phyloP scores from a whole-genome alignment of 2,113 vertebrate genomes.

The Xiphophorus hellerii region DNA sequence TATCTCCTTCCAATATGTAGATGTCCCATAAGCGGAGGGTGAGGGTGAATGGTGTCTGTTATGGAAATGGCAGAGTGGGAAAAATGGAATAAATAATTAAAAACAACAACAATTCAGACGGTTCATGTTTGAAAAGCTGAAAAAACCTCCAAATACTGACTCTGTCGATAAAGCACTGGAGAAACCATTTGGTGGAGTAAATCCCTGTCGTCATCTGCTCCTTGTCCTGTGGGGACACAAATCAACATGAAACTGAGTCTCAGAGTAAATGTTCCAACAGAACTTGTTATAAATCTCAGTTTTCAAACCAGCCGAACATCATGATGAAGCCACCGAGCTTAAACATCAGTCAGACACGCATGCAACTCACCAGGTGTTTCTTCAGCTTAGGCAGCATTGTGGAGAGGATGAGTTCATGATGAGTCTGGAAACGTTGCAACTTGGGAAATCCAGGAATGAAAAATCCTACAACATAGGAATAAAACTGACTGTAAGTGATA shows the following conservation, averaged over 20 bases:
- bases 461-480: conserved; percentile 73
- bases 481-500: conserved; percentile 1
- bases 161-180: conserved; percentile 94
- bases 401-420: conserved; percentile 90
- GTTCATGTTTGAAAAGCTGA: not conserved
- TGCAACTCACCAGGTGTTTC: conserved; percentile 84
- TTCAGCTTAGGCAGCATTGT: conserved; percentile 91
- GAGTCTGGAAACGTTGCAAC: conserved; percentile 89
- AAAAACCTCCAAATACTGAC: conserved; percentile 72
- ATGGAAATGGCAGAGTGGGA: conserved; percentile 23
- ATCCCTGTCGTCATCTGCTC: conserved; percentile 93
- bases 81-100: conserved; percentile 13
- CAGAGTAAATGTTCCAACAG: conserved; percentile 3
- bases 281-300: conserved; percentile 10
- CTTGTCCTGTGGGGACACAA: conserved; percentile 82
- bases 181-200: conserved; percentile 96
- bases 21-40: conserved; percentile 89
- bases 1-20: conserved; percentile 89
- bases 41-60: conserved; percentile 88
- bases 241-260: conserved; percentile 6
- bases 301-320: not conserved
- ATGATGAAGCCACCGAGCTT: not conserved
- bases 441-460: conserved; percentile 95
- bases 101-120: not conserved
- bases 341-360: not conserved